These are phyloP conservation scores for Agapostemon virescens DNA, from an alignment of 2,888 invertebrate genomes.

Conservation along the genomic window DNA sequence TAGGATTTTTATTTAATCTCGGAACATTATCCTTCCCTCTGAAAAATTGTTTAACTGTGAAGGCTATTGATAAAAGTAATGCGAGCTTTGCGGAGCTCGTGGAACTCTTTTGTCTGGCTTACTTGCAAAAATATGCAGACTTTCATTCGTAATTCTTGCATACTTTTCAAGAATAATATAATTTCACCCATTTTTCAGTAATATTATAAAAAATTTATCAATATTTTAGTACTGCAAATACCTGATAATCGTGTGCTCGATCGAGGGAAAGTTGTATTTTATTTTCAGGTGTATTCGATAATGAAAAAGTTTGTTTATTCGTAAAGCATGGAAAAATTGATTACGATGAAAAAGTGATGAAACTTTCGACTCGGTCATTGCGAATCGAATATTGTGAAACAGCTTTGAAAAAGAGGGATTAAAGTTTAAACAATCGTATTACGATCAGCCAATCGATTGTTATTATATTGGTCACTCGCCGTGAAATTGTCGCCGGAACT, in stretches of 20 bases:
- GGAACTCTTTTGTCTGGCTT: too few species aligned
- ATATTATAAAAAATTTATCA: too few species aligned
- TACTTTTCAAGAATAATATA: too few species aligned
- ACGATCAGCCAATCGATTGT: constrained; percentile 10
- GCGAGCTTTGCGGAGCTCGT: too few species aligned
- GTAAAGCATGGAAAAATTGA: neutral
- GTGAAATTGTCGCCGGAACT: constrained; percentile 33
- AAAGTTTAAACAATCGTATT: constrained; percentile 41
- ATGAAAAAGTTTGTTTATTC: too few species aligned
- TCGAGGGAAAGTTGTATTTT: neutral
- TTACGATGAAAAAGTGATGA: neutral
- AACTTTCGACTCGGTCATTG: neutral
- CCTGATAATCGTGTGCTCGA: neutral
- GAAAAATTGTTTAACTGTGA: neutral
- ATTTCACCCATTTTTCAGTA: too few species aligned
- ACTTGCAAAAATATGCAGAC: too few species aligned
- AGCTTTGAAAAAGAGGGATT: constrained; percentile 12
- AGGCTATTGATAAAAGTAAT: neutral
- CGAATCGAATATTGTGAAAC: neutral
- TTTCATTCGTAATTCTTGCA: too few species aligned
- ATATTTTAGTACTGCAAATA: neutral
- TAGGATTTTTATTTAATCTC: neutral
- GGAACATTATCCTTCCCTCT: neutral
- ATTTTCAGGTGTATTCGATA: neutral
- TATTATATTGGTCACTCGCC: constrained; percentile 13